Evolutionary conservation across 1,140 invertebrate species (phyloP).

Genomic region (Anastatus disparis): DNA sequence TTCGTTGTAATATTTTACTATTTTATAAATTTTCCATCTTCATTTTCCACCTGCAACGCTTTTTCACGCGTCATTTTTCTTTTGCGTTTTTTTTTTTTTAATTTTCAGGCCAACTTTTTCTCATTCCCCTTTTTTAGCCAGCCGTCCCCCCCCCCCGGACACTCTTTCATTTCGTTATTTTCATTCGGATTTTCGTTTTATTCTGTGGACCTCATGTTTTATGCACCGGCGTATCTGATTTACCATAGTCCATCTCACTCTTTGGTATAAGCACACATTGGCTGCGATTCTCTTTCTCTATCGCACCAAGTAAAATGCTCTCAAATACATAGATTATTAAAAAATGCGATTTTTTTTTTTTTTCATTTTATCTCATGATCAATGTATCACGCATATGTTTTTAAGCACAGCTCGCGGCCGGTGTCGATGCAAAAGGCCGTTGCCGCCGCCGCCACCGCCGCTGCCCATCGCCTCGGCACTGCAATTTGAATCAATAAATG

Average conservation of each 20-base stretch:
- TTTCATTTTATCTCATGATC: conserved; percentile 25
- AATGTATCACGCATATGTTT: conserved; percentile 20
- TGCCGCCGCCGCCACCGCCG: too few species aligned
- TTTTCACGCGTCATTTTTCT: background rate
- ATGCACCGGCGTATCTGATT: conserved; percentile 40
- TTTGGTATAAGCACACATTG: background rate
- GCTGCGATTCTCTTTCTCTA: background rate
- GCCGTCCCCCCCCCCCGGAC: background rate
- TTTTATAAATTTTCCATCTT: too few species aligned
- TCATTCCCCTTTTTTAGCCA: too few species aligned
- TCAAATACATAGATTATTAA: conserved; percentile 28
- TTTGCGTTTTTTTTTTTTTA: background rate
- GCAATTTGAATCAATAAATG: conserved; percentile 21
- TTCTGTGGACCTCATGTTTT: conserved; percentile 39
- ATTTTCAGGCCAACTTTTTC: too few species aligned
- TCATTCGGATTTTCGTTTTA: conserved; percentile 42
- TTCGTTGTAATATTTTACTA: too few species aligned
- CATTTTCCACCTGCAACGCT: too few species aligned
- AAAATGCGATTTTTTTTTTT: conserved; percentile 27
- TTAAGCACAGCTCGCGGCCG: background rate
- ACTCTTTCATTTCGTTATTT: conserved; percentile 37
- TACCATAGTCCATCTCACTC: conserved; percentile 1
- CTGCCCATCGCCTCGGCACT: too few species aligned
- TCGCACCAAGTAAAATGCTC: conserved; percentile 15
- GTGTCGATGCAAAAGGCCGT: background rate